Evolutionary conservation across 2,113 vertebrate species (phyloP).

Genomic region (Chinchilla lanigera): DNA sequence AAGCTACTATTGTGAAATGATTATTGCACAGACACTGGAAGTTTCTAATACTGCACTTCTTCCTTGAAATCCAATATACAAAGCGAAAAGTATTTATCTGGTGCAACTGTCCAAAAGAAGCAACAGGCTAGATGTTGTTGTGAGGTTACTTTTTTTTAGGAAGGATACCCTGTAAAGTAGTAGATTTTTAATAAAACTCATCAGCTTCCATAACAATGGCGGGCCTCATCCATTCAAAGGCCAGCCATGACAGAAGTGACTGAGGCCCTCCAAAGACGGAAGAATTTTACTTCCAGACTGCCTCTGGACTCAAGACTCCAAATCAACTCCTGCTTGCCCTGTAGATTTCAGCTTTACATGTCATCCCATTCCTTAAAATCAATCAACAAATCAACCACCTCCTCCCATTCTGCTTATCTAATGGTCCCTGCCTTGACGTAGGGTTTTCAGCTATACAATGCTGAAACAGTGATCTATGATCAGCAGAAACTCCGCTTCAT

Average conservation of each 20-base stretch:
- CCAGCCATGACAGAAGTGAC: not conserved
- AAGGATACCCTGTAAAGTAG: not conserved
- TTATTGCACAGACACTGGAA: not conserved
- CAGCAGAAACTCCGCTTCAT: not conserved
- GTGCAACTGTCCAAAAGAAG: not conserved
- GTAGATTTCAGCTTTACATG: not conserved
- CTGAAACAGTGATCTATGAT: not conserved
- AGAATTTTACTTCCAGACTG: not conserved
- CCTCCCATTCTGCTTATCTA: not conserved
- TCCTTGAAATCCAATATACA: not conserved
- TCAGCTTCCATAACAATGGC: not conserved
- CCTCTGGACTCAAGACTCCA: not conserved
- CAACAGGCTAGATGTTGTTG: not conserved
- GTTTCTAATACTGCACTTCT: not conserved
- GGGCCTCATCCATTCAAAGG: not conserved
- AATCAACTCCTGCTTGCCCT: not conserved
- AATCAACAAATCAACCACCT: not conserved
- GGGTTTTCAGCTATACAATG: not conserved
- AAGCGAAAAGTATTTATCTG: not conserved
- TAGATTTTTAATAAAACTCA: not conserved
- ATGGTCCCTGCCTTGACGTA: not conserved
- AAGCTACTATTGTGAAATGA: not conserved
- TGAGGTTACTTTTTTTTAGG: not conserved
- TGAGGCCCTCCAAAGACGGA: not conserved
- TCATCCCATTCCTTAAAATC: not conserved